Evolutionary conservation across 2,113 vertebrate genomes (phyloP).

Genomic region (Cynocephalus volans): DNA sequence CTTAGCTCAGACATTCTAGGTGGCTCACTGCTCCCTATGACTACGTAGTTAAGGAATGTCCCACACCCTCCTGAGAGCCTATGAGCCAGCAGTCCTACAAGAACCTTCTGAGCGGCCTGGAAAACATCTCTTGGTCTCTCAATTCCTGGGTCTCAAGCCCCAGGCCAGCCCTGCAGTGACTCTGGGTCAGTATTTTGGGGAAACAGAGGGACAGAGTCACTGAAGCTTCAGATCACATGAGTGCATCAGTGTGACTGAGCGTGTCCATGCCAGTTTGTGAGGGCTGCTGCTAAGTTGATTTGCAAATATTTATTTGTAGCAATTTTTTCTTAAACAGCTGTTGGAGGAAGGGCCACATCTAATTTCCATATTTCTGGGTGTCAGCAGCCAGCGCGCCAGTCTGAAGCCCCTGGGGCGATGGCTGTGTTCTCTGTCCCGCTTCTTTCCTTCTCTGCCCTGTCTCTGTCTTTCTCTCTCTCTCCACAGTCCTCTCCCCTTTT

Average conservation of each 20-base stretch:
- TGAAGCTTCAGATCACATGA: background rate
- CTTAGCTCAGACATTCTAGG: background rate
- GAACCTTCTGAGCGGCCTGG: background rate
- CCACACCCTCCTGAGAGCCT: background rate
- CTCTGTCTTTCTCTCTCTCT: background rate
- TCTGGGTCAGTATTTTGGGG: background rate
- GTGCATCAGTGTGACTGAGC: background rate
- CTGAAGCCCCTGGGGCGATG: background rate
- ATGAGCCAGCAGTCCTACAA: background rate
- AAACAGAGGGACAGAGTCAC: background rate
- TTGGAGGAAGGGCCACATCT: background rate
- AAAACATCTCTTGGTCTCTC: background rate
- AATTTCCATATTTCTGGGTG: background rate
- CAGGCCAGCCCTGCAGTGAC: background rate
- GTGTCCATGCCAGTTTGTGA: background rate
- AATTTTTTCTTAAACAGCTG: conserved; percentile 49
- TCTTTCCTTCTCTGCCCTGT: background rate
- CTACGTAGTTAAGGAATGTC: background rate
- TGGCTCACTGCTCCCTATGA: background rate
- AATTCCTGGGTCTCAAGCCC: background rate
- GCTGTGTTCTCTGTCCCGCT: background rate
- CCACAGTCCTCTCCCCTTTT: background rate
- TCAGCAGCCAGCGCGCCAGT: too few species aligned
- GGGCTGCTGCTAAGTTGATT: background rate
- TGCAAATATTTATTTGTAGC: conserved; percentile 68